Evolutionary conservation across 2,888 invertebrate species (phyloP).

Genomic region (Parnassius glacialis): DNA sequence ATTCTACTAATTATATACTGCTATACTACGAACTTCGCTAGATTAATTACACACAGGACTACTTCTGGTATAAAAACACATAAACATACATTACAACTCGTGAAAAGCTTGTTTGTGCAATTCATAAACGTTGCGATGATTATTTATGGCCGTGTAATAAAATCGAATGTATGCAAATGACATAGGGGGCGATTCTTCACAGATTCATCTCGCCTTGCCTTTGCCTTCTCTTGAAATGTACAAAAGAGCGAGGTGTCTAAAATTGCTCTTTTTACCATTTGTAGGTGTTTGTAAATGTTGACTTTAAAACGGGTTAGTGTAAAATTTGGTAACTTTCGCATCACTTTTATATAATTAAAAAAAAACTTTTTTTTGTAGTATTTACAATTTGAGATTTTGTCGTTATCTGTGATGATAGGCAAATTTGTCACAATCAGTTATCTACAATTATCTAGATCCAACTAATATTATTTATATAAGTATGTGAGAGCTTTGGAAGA

Average conservation of each 20-base stretch:
- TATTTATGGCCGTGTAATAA: slow-evolving; percentile 42
- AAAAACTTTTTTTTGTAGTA: too few relatives aligned
- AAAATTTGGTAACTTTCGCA: too few relatives aligned
- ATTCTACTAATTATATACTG: too few relatives aligned
- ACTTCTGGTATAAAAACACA: slow-evolving; percentile 4
- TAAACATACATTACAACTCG: slow-evolving; percentile 11
- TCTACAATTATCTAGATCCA: too few relatives aligned
- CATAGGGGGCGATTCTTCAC: slow-evolving; percentile 45
- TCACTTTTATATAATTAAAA: too few relatives aligned
- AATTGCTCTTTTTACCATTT: slow-evolving; percentile 39
- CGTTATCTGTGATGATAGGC: too few relatives aligned
- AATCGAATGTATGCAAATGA: slow-evolving; percentile 60
- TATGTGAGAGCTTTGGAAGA: too few relatives aligned
- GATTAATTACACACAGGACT: slow-evolving; percentile 1
- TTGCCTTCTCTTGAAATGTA: slow-evolving; percentile 45
- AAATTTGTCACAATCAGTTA: too few relatives aligned
- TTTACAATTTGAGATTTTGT: too few relatives aligned
- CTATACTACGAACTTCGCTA: too few relatives aligned
- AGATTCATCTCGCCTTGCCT: slow-evolving; percentile 50
- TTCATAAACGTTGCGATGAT: slow-evolving; percentile 27
- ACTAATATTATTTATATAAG: too few relatives aligned
- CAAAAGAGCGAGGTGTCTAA: slow-evolving; percentile 41
- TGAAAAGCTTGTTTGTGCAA: slow-evolving; percentile 18
- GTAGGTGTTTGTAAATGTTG: not conserved
- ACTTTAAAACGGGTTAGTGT: not conserved